Base-by-base conservation (phyloP, 2,888 invertebrate genomes). In the Volucella bombylans region DNA sequence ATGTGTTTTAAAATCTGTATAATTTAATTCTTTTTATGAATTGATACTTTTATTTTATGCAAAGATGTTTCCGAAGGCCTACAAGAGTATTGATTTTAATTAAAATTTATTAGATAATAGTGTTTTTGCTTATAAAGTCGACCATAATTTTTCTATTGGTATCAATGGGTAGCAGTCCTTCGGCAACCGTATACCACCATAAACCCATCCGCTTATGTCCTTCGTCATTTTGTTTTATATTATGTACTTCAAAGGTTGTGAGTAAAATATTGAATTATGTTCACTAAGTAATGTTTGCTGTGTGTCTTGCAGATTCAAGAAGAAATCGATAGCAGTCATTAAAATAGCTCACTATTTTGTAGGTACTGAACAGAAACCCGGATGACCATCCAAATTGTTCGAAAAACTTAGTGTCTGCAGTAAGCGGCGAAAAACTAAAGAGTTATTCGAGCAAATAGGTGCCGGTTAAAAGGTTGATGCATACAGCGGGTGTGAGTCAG, bases 381-480 rank as follows among this genome's bases (percentile, higher is more conserved):
- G 43, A 14, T 41, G 52, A 15, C 52, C 18, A 67, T 43, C 52
- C 39, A 52, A 50, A 67, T 23, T 14, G 31, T 57, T 69, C 57
- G 57, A n/a, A 69, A 54, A 69, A 18, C 49, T 47, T 47, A 57
- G 57, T 69, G 69, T 45, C 69, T 49, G 47, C 31, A 57, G 57
- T 57, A 41, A 57, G 57, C 57, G 57, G 0, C 38, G 57, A 39
- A 69, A 39, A 69, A 57, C 55, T 45, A 49, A 57, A 57, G 11
- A 69, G 12, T 38, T 69, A 1, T 43, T 57, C 31, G 69, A 69
- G 11, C 23, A 69, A 49, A n/a, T n/a, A n/a, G n/a, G 57, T 69
- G 18, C 9, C 49, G 10, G 39, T 49, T 15, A 38, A 69, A 69
- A 15, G 59, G 57, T 57, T 69, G 49, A 47, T 43, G 15, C 59